Conservation (phyloP, 1,140 invertebrate genomes). For the Tribolium castaneum region DNA sequence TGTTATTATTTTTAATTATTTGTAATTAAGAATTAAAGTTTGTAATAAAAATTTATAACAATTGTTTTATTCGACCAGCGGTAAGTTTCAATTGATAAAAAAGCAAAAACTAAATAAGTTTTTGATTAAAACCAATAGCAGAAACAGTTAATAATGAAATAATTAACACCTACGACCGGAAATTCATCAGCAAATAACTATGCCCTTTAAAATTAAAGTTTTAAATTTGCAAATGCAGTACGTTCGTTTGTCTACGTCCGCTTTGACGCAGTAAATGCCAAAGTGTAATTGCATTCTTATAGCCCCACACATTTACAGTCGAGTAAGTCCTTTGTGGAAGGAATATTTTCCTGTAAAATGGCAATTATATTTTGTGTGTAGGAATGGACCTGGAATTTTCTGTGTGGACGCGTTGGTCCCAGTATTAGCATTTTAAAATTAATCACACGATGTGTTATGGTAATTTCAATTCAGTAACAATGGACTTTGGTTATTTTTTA, state of each 20-base stretch:
- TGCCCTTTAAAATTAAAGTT: conserved; percentile 11
- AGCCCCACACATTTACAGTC: conserved; percentile 35
- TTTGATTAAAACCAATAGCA: too few relatives aligned
- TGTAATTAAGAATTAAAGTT: background rate
- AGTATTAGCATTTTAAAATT: background rate
- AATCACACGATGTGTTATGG: too few relatives aligned
- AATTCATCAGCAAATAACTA: background rate
- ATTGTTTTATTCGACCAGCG: too few relatives aligned
- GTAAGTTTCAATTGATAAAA: too few relatives aligned
- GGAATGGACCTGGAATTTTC: background rate
- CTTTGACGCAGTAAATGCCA: conserved; percentile 36
- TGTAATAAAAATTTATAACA: background rate
- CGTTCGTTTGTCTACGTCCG: conserved; percentile 29
- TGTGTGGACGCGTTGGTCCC: background rate
- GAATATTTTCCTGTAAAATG: conserved; percentile 18
- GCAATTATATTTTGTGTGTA: conserved; percentile 21
- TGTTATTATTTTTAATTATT: conserved; percentile 9
- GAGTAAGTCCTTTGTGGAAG: conserved; percentile 36
- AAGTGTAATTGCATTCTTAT: conserved; percentile 45
- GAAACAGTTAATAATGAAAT: background rate
- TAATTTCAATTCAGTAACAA: too few relatives aligned
- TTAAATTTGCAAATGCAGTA: conserved; percentile 25
- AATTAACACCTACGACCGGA: background rate
- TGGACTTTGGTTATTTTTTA: too few relatives aligned
- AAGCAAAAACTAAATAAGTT: too few relatives aligned